These are phyloP conservation scores for Agapornis roseicollis DNA, from an alignment of 2,113 vertebrate genomes.

Conservation along the genomic window DNA sequence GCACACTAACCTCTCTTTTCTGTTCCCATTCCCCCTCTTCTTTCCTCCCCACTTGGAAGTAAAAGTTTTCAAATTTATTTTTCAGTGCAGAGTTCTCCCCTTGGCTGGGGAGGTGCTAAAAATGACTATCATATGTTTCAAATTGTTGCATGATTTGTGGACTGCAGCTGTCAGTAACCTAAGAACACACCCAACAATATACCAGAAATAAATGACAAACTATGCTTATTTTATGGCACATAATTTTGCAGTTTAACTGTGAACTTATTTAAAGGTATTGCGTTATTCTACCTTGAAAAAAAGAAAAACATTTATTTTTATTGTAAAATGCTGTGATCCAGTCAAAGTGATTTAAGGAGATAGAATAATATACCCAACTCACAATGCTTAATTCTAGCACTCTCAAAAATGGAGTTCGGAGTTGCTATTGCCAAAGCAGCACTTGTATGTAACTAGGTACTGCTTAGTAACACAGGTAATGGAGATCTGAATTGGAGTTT, in stretches of 20 bases:
- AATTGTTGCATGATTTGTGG: not conserved
- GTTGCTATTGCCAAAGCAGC: not conserved
- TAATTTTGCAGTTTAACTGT: constrained; percentile 10
- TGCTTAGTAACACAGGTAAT: not conserved
- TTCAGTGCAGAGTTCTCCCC: not conserved
- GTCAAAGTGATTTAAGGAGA: constrained; percentile 4
- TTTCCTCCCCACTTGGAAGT: not conserved
- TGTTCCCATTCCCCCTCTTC: not conserved
- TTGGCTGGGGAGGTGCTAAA: not conserved
- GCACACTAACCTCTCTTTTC: not conserved
- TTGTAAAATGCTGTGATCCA: not conserved
- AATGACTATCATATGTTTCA: not conserved
- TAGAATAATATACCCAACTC: not conserved
- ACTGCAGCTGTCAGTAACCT: not conserved
- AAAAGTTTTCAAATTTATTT: not conserved
- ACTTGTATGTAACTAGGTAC: not conserved
- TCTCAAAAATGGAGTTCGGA: not conserved
- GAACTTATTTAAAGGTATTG: constrained; percentile 5
- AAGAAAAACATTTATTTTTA: not conserved
- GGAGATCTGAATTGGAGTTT: not conserved
- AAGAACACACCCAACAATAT: not conserved
- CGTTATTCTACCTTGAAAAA: not conserved
- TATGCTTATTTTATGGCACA: not conserved
- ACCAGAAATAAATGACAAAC: not conserved
- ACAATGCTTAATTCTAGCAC: not conserved